A percentile compares a stretch with the other conserved stretches of the same genome.
phyloP scores from a whole-genome alignment of 2,113 vertebrate genomes.

The Hippoglossus stenolepis region DNA sequence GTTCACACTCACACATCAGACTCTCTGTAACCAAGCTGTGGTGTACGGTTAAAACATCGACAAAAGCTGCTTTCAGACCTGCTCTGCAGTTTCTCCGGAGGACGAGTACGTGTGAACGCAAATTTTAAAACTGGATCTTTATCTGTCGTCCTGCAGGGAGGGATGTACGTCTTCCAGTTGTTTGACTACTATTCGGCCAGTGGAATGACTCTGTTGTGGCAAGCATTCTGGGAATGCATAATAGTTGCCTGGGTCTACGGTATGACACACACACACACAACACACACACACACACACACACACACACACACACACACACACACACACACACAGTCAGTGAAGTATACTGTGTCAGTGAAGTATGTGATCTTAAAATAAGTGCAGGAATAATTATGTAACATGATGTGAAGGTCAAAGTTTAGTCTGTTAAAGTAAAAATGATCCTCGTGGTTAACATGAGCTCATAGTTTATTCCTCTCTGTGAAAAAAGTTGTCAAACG shows the following conservation, averaged over 20 bases:
- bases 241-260: conserved; percentile 88
- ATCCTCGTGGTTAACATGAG: no score
- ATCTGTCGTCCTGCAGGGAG: conserved; percentile 73
- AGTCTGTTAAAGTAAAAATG: no score
- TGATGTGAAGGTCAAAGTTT: no score
- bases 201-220: conserved; percentile 88
- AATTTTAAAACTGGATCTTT: neutral
- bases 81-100: no score
- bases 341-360: neutral
- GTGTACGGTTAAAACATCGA: no score
- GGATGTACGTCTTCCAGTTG: conserved; percentile 89
- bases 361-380: neutral
- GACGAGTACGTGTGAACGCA: no score
- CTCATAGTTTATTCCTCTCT: no score
- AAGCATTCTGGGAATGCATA: conserved; percentile 88
- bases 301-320: conserved; percentile 8
- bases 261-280: conserved; percentile 44
- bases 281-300: neutral
- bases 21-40: no score
- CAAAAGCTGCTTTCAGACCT: no score
- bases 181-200: conserved; percentile 90
- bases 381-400: conserved; percentile 4
- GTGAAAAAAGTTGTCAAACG: no score
- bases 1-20: no score
- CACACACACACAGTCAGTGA: neutral